Base-by-base conservation (phyloP, 1,140 invertebrate species). In the Leptopilina clavipes region DNA sequence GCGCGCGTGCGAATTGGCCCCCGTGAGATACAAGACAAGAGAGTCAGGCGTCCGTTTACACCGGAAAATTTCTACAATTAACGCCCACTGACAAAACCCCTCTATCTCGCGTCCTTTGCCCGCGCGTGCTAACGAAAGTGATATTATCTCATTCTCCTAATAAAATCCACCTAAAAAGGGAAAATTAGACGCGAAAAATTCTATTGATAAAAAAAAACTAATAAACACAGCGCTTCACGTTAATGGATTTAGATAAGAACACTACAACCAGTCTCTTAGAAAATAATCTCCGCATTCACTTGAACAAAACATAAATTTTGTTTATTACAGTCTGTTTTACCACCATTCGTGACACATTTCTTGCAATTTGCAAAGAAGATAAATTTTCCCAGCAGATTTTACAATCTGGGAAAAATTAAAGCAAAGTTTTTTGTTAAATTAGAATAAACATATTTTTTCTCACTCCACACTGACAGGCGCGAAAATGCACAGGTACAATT, bases 31-130 rank as follows among this genome's bases (percentile, higher is more conserved):
- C 74, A 73, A 52, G 76, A 70, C 59, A 65, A 65, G 59, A 65
- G 59, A 31, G 25, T n/a, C n/a, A 31, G 25, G 59, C 59, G 59
- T 65, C 14, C 59, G 59, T 65, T 84, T 81, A 84, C 81, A 81
- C 75, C 75, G 81, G 83, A 84, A 84, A 84, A 84, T 84, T 84
- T 80, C 73, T 73, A 56, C 77, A 77, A 83, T 79, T 84, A 84
- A 78, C 40, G 59, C 59, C 25, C 59, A 31, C 59, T 52, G 19
- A 22, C 59, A 65, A 65, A 40, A 40, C 5, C 59, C 59, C 5
- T 22, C 59, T 10, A 1, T 65, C 22, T 10, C 59, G 31, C 59
- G 59, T 65, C 59, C 25, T 65, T 65, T 65, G 59, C 59, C 59
- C 37, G 37, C 25, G 25, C 37, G 25, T 65, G 59, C 59, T 8